Base-by-base conservation (phyloP, 2,888 invertebrate species). In the Phyto melanocephala region DNA sequence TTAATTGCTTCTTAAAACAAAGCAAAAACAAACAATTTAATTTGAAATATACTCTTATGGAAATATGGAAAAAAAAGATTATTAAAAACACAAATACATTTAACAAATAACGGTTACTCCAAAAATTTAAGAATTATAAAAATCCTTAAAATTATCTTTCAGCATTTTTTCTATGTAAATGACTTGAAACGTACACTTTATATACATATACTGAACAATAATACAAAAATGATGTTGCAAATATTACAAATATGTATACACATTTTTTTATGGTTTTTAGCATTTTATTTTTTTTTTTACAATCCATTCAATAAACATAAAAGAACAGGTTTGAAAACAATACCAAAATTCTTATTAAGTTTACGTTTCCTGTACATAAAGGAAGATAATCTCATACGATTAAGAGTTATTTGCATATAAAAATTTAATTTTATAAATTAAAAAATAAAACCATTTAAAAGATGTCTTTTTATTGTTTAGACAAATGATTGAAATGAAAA, bases 331-430 rank as follows among this genome's bases (percentile, higher is more conserved):
- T 35, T 62, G 63, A 56, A 58, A 70, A 17, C 50, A 63, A 72
- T 79, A 79, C 72, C 79, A 72, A 79, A n/a, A 79, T 72, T 72
- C 52, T 75, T 81, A 71, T 45, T 40, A 67, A 65, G 52, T 76
- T 74, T 72, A 58, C 62, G 68, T 81, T 77, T 83, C 83, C 84
- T 85, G 81, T 85, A 83, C 82, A 84, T 85, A 83, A 84, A 77
- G 74, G 84, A 82, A 82, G 47, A 40, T 76, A 79, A 84, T 80
- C 60, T 68, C 78, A 81, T 84, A 81, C 62, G 54, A 71, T 68
- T 84, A 80, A 67, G 65, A 78, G 56, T 81, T 78, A 74, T 77
- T 78, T 81, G 63, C 58, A 68, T 70, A 68, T 56, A 68, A 81
- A 68, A 75, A 58, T 58, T 75, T 80, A 70, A 75, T 80, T 75